A percentile compares a stretch with the other conserved stretches of the same genome.
Evolutionary conservation across 2,113 vertebrate species (phyloP).

Genomic region (Atrichornis clamosus): DNA sequence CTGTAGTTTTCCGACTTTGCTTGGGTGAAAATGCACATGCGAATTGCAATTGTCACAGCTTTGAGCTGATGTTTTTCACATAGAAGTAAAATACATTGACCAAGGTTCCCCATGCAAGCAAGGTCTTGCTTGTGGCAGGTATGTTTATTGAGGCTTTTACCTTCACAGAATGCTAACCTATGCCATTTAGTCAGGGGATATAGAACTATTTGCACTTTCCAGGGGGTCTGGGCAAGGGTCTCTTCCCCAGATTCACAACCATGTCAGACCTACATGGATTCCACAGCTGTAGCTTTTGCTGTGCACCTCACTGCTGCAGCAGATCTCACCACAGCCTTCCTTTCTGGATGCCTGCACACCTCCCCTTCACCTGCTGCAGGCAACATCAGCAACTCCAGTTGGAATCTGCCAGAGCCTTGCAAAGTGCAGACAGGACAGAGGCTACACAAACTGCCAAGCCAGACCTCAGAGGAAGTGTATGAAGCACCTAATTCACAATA

Average conservation of each 20-base stretch:
- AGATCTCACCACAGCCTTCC: neutral
- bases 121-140: neutral
- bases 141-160: neutral
- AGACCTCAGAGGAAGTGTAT: neutral
- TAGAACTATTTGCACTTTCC: neutral
- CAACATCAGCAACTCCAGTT: neutral
- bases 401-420: neutral
- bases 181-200: neutral
- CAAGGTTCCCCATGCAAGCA: neutral
- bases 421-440: neutral
- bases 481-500: neutral
- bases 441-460: neutral
- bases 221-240: neutral
- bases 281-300: neutral
- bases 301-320: neutral
- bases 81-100: neutral
- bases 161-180: neutral
- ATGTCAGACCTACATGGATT: neutral
- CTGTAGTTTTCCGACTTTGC: neutral
- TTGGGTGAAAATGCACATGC: neutral
- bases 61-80: neutral
- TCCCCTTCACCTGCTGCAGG: neutral
- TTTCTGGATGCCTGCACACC: neutral
- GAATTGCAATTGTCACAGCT: neutral
- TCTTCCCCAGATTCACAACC: neutral